Base-by-base conservation (phyloP, 2,888 invertebrate species). In the Drosophila macrothrix region DNA sequence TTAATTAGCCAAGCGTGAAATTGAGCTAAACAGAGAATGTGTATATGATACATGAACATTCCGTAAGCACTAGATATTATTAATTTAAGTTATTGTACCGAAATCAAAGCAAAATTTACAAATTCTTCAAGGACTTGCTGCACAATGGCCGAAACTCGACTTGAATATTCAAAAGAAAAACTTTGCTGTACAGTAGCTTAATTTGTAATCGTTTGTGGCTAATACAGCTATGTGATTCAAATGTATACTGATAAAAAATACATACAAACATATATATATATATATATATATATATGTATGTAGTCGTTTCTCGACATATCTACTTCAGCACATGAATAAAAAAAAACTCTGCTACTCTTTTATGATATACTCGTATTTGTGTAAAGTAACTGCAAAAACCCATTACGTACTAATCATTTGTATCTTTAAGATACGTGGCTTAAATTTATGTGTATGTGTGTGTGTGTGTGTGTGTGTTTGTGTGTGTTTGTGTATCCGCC, bases 1-100 rank as follows among this genome's bases (percentile, higher is more conserved):
- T 89, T 90, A 87, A 87, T 87, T 87, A 87, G 83, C 82, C 88
- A 89, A 80, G 89, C 88, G 90, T 90, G 75, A 90, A 89, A 90
- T 90, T 90, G 81, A 73, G 64, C 68, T 25, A 54, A 67, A 70
- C 14, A 16, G 6, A 16, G 29, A 29, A 31, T 58, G 19, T 61
- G 19, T 66, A 58, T 43, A 35, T 41, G 37, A 37, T 16, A 10
- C 35, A 35, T 35, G 25, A 62, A 62, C 61, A 58, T 63, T 58
- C 62, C 35, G 10, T 22, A 58, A 53, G 67, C 66, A 82, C 66
- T 25, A 25, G 4, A 25, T 28, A 25, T 46, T 46, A 46, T 46
- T 46, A 16, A 28, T 28, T 25, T 46, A 46, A 46, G 9, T 46
- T 46, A 25, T 46, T 46, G 25, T 9, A 9, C 4, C 46, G 25